Evolutionary conservation across 1,140 invertebrate species (phyloP).

Genomic region (Coelopa frigida): DNA sequence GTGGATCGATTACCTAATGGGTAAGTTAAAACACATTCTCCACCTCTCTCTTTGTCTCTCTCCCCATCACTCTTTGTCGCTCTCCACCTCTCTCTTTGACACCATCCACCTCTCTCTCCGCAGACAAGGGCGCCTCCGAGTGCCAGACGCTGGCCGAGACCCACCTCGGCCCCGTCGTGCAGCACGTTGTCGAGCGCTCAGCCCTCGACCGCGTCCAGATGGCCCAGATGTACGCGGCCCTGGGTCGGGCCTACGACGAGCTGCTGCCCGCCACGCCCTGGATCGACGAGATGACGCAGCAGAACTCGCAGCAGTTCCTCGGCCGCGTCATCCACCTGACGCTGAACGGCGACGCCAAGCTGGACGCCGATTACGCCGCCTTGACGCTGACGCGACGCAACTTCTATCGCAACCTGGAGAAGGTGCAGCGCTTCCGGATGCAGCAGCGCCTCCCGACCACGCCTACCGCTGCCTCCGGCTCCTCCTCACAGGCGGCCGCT

Average conservation of each 20-base stretch:
- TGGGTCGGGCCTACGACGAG: slow-evolving; percentile 24
- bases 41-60: background rate
- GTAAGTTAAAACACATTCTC: slow-evolving; percentile 19
- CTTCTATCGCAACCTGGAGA: slow-evolving; percentile 38
- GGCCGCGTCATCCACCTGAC: slow-evolving; percentile 28
- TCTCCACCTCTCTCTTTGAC: background rate
- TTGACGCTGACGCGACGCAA: slow-evolving; percentile 24
- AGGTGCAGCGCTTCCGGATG: slow-evolving; percentile 16
- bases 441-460: slow-evolving; percentile 2
- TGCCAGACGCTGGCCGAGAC: slow-evolving; percentile 27
- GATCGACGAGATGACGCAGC: slow-evolving; percentile 37
- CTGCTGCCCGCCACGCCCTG: slow-evolving; percentile 24
- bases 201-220: slow-evolving; percentile 23
- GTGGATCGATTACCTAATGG: slow-evolving; percentile 39
- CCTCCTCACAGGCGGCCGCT: slow-evolving; percentile 11
- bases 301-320: slow-evolving; percentile 27
- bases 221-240: slow-evolving; percentile 27
- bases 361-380: slow-evolving; percentile 19
- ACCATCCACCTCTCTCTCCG: background rate
- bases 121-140: slow-evolving; percentile 23
- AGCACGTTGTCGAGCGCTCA: slow-evolving; percentile 26
- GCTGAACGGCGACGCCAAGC: slow-evolving; percentile 27
- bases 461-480: background rate
- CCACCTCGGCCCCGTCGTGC: slow-evolving; percentile 28
- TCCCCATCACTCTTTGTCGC: background rate